These are phyloP conservation scores for Uria lomvia DNA, from an alignment of 2,113 vertebrate species.

Conservation along the genomic window DNA sequence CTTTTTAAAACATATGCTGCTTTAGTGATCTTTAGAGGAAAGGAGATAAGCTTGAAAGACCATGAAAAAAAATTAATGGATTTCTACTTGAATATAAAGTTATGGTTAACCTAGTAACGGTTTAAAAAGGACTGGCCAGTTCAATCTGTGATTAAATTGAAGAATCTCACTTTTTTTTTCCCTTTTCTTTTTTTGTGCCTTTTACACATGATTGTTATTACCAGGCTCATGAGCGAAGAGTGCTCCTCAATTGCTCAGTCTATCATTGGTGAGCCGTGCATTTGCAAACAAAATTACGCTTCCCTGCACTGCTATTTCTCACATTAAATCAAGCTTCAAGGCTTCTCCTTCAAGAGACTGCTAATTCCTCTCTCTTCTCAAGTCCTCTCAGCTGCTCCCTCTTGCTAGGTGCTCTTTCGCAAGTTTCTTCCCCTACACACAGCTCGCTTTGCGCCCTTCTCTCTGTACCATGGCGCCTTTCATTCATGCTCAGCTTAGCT, in stretches of 20 bases:
- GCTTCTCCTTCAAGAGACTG: background rate
- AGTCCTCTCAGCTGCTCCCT: background rate
- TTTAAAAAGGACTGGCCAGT: background rate
- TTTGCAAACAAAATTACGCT: background rate
- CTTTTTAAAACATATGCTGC: background rate
- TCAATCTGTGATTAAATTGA: background rate
- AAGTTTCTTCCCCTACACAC: background rate
- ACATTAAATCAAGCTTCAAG: background rate
- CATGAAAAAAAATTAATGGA: background rate
- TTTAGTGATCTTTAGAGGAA: background rate
- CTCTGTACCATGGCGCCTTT: background rate
- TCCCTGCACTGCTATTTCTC: background rate
- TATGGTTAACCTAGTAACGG: background rate
- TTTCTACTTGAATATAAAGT: background rate
- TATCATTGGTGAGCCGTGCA: background rate
- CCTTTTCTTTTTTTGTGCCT: background rate
- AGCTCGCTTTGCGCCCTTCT: background rate
- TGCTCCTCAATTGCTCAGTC: background rate
- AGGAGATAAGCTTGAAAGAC: background rate
- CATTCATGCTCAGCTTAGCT: background rate
- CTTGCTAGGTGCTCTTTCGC: background rate
- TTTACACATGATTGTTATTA: background rate
- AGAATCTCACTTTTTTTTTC: background rate
- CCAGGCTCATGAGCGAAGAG: background rate
- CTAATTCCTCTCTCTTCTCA: background rate